These are phyloP conservation scores for Aleiodes testaceus DNA, from an alignment of 2,888 invertebrate genomes.

Conservation along the genomic window DNA sequence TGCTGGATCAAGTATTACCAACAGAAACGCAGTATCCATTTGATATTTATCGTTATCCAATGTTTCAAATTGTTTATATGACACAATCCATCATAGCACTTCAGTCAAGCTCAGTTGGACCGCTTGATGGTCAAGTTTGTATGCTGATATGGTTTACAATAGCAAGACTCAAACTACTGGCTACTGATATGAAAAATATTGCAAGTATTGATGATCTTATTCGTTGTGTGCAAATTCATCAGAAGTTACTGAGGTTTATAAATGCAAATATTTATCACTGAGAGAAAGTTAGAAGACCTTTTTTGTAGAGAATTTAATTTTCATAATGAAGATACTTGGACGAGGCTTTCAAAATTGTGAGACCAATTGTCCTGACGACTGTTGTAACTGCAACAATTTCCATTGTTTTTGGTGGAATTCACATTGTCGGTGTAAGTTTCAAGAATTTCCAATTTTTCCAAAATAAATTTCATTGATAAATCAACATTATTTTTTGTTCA, in stretches of 20 bases:
- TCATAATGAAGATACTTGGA: constrained; percentile 41
- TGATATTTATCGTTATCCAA: constrained; percentile 39
- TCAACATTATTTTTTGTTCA: constrained; percentile 6
- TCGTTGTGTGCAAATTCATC: constrained; percentile 41
- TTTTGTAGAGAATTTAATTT: neutral
- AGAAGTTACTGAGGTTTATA: constrained; percentile 47
- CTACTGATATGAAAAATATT: constrained; percentile 27
- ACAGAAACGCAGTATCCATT: constrained; percentile 59
- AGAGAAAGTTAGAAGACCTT: too few species aligned
- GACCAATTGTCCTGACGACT: constrained; percentile 46
- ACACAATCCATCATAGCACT: constrained; percentile 53
- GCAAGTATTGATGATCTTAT: constrained; percentile 22
- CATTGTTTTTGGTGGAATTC: constrained; percentile 44
- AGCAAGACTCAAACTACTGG: constrained; percentile 53
- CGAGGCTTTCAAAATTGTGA: constrained; percentile 38
- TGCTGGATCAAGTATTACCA: constrained; percentile 53
- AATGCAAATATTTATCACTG: neutral
- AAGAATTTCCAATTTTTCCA: too few species aligned
- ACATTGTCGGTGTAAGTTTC: constrained; percentile 48
- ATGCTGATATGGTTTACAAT: constrained; percentile 54
- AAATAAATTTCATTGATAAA: neutral
- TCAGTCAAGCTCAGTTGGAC: constrained; percentile 49
- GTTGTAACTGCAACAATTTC: constrained; percentile 42
- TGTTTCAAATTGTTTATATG: constrained; percentile 49
- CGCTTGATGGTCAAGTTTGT: constrained; percentile 52